These are phyloP conservation scores for Notoglanidium macrostoma DNA, from an alignment of 2,797 vertebrate species.

Conservation along the genomic window DNA sequence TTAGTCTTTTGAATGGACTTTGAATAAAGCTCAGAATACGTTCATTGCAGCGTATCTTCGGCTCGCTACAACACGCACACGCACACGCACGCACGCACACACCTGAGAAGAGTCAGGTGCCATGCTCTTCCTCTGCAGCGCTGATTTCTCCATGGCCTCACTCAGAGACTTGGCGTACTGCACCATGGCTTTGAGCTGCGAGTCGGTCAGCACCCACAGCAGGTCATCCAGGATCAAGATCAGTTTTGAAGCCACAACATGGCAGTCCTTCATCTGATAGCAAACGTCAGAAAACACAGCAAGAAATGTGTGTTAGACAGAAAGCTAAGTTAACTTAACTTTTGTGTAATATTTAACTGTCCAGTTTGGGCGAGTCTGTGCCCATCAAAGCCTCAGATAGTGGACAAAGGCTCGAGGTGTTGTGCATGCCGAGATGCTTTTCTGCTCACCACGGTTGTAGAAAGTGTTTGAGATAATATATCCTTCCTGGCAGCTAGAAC, in stretches of 20 bases:
- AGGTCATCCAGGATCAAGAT: conserved; percentile 94
- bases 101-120: conserved; percentile 86
- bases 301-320: not conserved
- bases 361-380: no score
- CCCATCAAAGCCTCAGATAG: no score
- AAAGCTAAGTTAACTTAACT: no score
- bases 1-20: no score
- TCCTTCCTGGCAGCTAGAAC: no score
- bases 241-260: conserved; percentile 95
- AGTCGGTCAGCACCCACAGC: conserved; percentile 98
- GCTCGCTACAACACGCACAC: not conserved
- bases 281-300: not conserved
- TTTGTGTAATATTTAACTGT: no score
- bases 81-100: not conserved
- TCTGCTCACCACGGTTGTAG: no score
- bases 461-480: no score
- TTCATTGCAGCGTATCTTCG: no score
- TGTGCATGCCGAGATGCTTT: no score
- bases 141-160: conserved; percentile 97
- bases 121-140: conserved; percentile 95
- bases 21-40: no score
- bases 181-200: conserved; percentile 98
- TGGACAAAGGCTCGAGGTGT: no score
- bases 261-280: conserved; percentile 93
- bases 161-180: conserved; percentile 98